Evolutionary conservation across 1,140 invertebrate species (phyloP).

Genomic region (Centruroides sculpturatus): DNA sequence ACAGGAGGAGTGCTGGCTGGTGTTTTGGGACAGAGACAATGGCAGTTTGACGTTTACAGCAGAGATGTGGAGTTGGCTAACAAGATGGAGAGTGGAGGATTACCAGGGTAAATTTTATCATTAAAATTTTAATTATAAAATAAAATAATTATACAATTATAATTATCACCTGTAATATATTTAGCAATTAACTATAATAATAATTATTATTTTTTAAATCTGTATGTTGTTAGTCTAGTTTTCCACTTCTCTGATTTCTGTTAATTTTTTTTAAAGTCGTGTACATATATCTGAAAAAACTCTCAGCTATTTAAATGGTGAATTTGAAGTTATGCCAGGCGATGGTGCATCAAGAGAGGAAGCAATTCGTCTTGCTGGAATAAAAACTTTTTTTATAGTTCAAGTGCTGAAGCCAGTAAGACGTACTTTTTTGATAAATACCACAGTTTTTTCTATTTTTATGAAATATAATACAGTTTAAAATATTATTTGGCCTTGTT

Average conservation of each 20-base stretch:
- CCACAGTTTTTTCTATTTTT: too few relatives aligned
- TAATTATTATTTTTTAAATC: neutral
- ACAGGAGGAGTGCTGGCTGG: constrained; percentile 91
- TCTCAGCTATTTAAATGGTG: constrained; percentile 69
- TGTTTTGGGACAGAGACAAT: constrained; percentile 87
- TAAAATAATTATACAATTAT: neutral
- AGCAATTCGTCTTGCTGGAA: constrained; percentile 63
- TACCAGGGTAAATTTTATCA: constrained; percentile 62
- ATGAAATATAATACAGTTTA: too few relatives aligned
- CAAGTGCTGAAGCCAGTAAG: constrained; percentile 58
- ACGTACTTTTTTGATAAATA: neutral
- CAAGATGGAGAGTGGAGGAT: constrained; percentile 95
- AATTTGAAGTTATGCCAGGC: constrained; percentile 63
- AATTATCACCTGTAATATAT: neutral
- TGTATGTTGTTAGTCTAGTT: neutral
- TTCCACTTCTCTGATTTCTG: constrained; percentile 2
- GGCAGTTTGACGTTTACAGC: constrained; percentile 98
- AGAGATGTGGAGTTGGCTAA: constrained; percentile 93
- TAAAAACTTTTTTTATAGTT: constrained; percentile 84
- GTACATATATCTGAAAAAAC: constrained; percentile 93
- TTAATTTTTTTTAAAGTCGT: constrained; percentile 41
- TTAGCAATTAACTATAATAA: neutral
- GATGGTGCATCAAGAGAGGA: constrained; percentile 78
- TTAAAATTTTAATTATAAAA: neutral
- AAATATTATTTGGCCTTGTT: too few relatives aligned